Evolutionary conservation across 2,113 vertebrate genomes (phyloP).

Genomic region (Paralichthys olivaceus): DNA sequence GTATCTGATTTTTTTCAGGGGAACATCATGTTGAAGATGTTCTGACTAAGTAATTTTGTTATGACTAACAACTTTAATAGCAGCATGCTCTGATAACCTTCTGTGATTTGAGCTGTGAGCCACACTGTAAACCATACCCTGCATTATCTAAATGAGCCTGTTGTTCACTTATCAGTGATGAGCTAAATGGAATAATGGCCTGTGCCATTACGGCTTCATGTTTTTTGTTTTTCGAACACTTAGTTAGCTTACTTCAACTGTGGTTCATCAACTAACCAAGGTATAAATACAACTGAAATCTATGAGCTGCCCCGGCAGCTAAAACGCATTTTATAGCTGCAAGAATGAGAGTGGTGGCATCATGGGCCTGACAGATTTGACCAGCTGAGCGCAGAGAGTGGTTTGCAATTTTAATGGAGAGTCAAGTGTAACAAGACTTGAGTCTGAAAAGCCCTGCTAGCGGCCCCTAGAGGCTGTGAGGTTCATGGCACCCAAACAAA

Average conservation of each 20-base stretch:
- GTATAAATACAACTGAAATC: slow-evolving; percentile 48
- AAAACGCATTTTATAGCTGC: slow-evolving; percentile 37
- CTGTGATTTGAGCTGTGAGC: too few relatives aligned
- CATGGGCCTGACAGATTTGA: slow-evolving; percentile 41
- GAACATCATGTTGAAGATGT: background rate
- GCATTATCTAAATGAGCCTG: slow-evolving; percentile 7
- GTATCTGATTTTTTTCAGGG: too few relatives aligned
- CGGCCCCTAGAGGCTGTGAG: slow-evolving; percentile 3
- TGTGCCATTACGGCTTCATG: background rate
- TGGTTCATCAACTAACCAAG: slow-evolving; percentile 31
- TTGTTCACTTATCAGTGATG: background rate
- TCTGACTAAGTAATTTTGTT: background rate
- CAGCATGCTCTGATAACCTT: background rate
- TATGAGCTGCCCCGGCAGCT: slow-evolving; percentile 31
- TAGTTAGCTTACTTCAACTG: slow-evolving; percentile 5
- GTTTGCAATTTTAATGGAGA: slow-evolving; percentile 69
- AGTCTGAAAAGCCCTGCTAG: slow-evolving; percentile 43
- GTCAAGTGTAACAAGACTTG: slow-evolving; percentile 26
- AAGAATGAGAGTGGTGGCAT: slow-evolving; percentile 32
- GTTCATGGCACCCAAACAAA: slow-evolving; percentile 10
- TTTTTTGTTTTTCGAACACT: slow-evolving; percentile 1
- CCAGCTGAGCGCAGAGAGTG: slow-evolving; percentile 53
- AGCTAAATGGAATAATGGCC: slow-evolving; percentile 16
- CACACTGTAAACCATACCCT: background rate
- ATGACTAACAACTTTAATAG: slow-evolving; percentile 12